Conservation (phyloP, 2,113 vertebrate genomes). For the Anhinga rufa region DNA sequence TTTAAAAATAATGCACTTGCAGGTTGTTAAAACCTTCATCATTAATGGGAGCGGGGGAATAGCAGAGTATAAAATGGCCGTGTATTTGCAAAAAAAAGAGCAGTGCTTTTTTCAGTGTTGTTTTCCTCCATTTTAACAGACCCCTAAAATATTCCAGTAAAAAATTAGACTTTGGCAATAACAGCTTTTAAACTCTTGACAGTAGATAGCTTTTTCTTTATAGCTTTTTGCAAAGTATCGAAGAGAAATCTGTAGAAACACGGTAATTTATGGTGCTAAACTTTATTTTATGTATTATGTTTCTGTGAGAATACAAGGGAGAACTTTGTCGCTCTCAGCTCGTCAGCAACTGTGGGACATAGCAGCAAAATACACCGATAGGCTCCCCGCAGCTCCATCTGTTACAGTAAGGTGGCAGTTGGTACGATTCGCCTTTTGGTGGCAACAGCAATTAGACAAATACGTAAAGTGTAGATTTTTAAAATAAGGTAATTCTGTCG, state of each 20-base stretch:
- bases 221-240: not conserved
- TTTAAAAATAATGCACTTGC: not conserved
- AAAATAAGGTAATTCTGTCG: not conserved
- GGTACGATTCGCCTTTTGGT: not conserved
- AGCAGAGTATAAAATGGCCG: not conserved
- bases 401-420: constrained; percentile 21
- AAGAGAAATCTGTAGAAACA: not conserved
- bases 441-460: not conserved
- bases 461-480: not conserved
- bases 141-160: not conserved
- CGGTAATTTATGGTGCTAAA: not conserved
- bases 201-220: not conserved
- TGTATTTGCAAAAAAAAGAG: not conserved
- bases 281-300: not conserved
- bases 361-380: not conserved
- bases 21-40: not conserved
- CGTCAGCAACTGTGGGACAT: not conserved
- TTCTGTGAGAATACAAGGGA: not conserved
- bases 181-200: not conserved
- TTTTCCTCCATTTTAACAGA: not conserved
- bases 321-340: not conserved
- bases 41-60: not conserved
- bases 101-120: not conserved
- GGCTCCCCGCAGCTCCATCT: constrained; percentile 42
- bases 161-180: not conserved